phyloP scores from a whole-genome alignment of 2,888 invertebrate genomes.

The Stenchaetothrips biformis region DNA sequence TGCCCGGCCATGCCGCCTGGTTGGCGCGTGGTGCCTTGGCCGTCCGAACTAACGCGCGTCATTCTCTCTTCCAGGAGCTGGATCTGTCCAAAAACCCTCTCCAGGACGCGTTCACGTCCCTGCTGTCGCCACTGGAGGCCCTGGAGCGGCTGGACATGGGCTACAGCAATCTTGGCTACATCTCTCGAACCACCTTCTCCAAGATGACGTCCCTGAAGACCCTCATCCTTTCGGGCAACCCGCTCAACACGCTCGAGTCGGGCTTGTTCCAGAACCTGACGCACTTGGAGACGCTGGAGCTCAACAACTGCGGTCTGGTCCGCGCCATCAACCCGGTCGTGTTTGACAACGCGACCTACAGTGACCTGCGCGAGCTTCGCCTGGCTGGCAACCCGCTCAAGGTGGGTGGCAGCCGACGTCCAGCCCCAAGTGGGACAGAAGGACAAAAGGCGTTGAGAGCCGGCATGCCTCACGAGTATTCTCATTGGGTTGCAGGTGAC shows the following conservation, averaged over 20 bases:
- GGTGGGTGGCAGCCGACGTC: conserved; percentile 43
- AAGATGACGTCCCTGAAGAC: conserved; percentile 63
- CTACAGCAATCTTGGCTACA: conserved; percentile 61
- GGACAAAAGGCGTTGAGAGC: neutral
- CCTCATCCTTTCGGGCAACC: conserved; percentile 64
- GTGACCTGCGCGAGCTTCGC: conserved; percentile 61
- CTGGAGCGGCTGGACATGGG: conserved; percentile 68
- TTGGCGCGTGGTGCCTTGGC: too few species aligned
- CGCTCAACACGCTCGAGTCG: conserved; percentile 59
- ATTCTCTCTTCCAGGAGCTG: conserved; percentile 47
- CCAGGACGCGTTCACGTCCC: conserved; percentile 60
- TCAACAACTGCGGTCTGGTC: conserved; percentile 63
- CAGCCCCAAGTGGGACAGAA: too few species aligned
- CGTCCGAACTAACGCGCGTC: too few species aligned
- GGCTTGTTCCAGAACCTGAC: conserved; percentile 65
- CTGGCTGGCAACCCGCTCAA: conserved; percentile 63
- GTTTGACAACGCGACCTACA: conserved; percentile 62
- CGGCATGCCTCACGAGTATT: neutral
- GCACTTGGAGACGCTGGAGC: conserved; percentile 59
- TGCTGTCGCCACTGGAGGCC: conserved; percentile 60
- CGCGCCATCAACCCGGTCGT: conserved; percentile 59
- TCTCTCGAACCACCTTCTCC: conserved; percentile 61
- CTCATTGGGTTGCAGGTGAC: neutral
- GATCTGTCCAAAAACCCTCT: conserved; percentile 68
- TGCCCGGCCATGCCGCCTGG: neutral